Evolutionary conservation across 1,140 invertebrate genomes (phyloP).

Genomic region (Drosophila kanapiae): DNA sequence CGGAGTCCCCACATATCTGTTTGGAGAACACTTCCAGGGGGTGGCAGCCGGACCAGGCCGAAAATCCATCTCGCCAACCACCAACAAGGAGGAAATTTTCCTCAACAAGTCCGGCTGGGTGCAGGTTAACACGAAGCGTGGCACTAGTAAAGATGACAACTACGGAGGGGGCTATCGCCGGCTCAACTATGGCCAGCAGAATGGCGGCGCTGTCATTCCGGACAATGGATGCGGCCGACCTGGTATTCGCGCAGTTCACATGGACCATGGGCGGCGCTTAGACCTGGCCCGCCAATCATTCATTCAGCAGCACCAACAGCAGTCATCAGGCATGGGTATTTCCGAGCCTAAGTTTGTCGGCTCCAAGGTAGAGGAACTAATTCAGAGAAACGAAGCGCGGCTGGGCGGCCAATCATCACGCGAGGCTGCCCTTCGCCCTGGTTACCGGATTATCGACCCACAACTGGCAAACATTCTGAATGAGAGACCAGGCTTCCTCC

Average conservation of each 20-base stretch:
- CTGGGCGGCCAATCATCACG: constrained; percentile 39
- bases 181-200: constrained; percentile 56
- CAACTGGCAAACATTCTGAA: constrained; percentile 79
- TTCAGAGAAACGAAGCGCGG: constrained; percentile 77
- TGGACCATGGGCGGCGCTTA: constrained; percentile 53
- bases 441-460: constrained; percentile 80
- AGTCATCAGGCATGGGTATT: constrained; percentile 22
- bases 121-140: constrained; percentile 74
- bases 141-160: constrained; percentile 47
- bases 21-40: constrained; percentile 73
- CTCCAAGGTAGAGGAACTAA: constrained; percentile 82
- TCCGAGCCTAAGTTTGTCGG: constrained; percentile 65
- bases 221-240: constrained; percentile 8
- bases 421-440: constrained; percentile 62
- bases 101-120: constrained; percentile 85
- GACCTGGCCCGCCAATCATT: constrained; percentile 56
- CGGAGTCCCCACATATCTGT: constrained; percentile 78
- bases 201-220: constrained; percentile 18
- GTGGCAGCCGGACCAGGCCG: constrained; percentile 26
- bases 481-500: constrained; percentile 82
- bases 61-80: constrained; percentile 53
- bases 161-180: constrained; percentile 38
- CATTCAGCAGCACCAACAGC: constrained; percentile 54
- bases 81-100: constrained; percentile 80
- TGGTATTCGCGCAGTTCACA: constrained; percentile 44